Evolutionary conservation across 1,140 invertebrate genomes (phyloP), one percentile per base, ranked within the genome.

Genomic region (Lutraria rhynchaena): DNA sequence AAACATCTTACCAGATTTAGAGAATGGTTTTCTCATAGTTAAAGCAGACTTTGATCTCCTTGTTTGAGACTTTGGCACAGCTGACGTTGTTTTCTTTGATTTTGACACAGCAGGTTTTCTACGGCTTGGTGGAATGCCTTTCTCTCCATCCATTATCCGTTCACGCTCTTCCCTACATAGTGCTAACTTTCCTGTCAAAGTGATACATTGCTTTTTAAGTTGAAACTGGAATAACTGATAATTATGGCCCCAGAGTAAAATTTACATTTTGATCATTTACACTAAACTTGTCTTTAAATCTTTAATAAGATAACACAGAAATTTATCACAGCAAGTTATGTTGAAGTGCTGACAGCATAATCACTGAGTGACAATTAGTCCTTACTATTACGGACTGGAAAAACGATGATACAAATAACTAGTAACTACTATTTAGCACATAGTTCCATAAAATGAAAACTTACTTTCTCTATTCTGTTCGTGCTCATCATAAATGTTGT

Each of bases 401-500:
- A n/a, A n/a, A n/a, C n/a, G n/a, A n/a, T n/a, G n/a, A n/a, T n/a
- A n/a, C n/a, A n/a, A n/a, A n/a, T n/a, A n/a, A n/a, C n/a, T n/a
- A n/a, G n/a, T n/a, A n/a, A n/a, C n/a, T n/a, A n/a, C n/a, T n/a
- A n/a, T n/a, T n/a, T n/a, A n/a, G n/a, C n/a, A 31, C 29, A 33
- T 15, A 31, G 41, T 24, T 41, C 9, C 31, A 37, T n/a, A 24
- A 4, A 24, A 27, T 55, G 17, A 17, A 44, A 46, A 85, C 89
- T 86, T 82, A 91, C 91, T 81, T 71, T 88, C 87, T 87, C 91
- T 82, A 44, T 87, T 85, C 24, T 89, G 83, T 81, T 92, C 91
- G 51, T 89, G 88, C 73, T 91, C 88, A 83, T 91, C 90, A 81
- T 89, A 92, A 3, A 89, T 85, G 51, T 90, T 88, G 53, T 91